These are phyloP conservation scores for Malurus alboscapulatus DNA, from an alignment of 2,113 vertebrate genomes.

Conservation along the genomic window DNA sequence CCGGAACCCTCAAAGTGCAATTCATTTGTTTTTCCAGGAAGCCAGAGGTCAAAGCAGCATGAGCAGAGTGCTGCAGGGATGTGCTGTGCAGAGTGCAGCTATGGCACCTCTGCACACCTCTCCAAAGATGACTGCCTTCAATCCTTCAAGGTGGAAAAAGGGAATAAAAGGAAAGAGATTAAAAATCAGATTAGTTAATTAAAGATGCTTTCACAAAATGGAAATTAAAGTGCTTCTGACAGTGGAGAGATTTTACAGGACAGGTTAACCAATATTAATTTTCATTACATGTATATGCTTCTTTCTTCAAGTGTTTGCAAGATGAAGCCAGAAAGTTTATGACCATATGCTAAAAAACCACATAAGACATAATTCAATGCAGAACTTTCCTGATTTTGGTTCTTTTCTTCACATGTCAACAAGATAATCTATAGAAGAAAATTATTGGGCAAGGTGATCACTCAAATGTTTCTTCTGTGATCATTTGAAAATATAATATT, in stretches of 20 bases:
- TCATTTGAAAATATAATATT: background rate
- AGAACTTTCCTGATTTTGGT: background rate
- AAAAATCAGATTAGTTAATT: background rate
- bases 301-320: background rate
- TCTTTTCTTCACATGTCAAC: background rate
- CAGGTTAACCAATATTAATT: background rate
- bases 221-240: background rate
- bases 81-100: background rate
- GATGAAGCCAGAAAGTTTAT: background rate
- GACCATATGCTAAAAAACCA: background rate
- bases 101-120: background rate
- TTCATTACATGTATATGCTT: background rate
- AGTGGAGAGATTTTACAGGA: background rate
- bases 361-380: background rate
- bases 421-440: background rate
- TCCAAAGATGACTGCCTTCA: background rate
- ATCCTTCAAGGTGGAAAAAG: background rate
- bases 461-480: background rate
- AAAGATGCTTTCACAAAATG: background rate
- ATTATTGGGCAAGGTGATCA: background rate
- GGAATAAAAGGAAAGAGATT: background rate
- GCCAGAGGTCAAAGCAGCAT: background rate
- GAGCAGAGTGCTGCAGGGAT: background rate
- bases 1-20: background rate
- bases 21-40: background rate